Conservation (phyloP, 2,797 vertebrate genomes). For the Pseudochirops cupreus region DNA sequence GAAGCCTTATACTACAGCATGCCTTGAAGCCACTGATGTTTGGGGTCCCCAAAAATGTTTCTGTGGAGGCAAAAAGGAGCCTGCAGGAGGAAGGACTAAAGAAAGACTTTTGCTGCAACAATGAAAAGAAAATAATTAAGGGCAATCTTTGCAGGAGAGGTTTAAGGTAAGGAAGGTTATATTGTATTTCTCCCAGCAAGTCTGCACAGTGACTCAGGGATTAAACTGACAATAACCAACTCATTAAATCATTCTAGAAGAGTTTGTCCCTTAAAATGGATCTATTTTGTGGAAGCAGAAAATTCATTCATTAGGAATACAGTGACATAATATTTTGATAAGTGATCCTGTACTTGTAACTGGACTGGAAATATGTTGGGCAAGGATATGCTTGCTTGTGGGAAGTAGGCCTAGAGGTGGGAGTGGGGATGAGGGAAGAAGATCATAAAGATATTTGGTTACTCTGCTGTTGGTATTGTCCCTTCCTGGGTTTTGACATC, state of each 20-base stretch:
- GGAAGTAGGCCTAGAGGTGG: neutral
- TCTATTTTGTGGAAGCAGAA: slow-evolving; percentile 64
- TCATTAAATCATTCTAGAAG: slow-evolving; percentile 52
- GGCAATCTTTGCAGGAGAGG: slow-evolving; percentile 19
- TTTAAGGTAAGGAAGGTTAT: slow-evolving; percentile 38
- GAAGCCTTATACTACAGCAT: neutral
- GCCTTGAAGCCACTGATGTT: neutral
- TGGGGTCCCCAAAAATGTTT: slow-evolving; percentile 15
- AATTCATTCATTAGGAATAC: slow-evolving; percentile 56
- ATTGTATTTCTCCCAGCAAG: slow-evolving; percentile 29
- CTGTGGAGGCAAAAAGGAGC: slow-evolving; percentile 11
- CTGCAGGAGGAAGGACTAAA: neutral
- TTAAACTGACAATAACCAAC: slow-evolving; percentile 44
- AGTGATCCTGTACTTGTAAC: slow-evolving; percentile 54
- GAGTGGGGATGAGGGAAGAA: neutral
- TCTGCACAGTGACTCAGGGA: slow-evolving; percentile 42
- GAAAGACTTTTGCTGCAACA: slow-evolving; percentile 31
- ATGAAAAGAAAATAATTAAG: slow-evolving; percentile 32
- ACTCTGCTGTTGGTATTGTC: slow-evolving; percentile 28
- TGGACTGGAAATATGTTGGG: neutral
- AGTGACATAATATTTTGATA: slow-evolving; percentile 57
- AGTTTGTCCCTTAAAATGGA: slow-evolving; percentile 51
- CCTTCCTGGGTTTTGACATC: slow-evolving; percentile 52
- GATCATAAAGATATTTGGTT: slow-evolving; percentile 59
- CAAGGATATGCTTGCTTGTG: neutral